Conservation (phyloP, 2,888 invertebrate genomes). For the Eristalis arbustorum region DNA sequence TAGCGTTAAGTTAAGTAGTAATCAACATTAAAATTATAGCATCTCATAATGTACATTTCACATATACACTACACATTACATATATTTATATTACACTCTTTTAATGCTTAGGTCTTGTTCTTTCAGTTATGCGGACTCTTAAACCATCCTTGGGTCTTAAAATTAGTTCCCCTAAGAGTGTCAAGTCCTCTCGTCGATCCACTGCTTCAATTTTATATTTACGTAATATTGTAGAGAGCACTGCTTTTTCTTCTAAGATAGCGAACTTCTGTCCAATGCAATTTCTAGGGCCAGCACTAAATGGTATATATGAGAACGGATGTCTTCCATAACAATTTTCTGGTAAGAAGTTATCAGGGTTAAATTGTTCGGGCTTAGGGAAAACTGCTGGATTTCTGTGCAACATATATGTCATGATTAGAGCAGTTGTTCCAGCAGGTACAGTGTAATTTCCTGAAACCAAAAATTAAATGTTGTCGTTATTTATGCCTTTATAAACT, state of each 20-base stretch:
- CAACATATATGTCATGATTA: constrained; percentile 84
- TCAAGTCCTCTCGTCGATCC: constrained; percentile 82
- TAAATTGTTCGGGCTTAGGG: constrained; percentile 85
- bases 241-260: constrained; percentile 82
- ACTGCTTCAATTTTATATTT: constrained; percentile 82
- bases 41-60: neutral
- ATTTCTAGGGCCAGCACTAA: constrained; percentile 86
- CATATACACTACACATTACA: constrained; percentile 6
- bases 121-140: constrained; percentile 80
- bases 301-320: constrained; percentile 85
- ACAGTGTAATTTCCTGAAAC: constrained; percentile 76
- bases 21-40: neutral
- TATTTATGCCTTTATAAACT: neutral
- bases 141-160: constrained; percentile 83
- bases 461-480: neutral
- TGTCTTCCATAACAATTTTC: constrained; percentile 83
- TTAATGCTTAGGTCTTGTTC: constrained; percentile 71
- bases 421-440: constrained; percentile 81
- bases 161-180: constrained; percentile 83
- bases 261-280: constrained; percentile 83
- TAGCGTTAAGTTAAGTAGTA: neutral
- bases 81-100: neutral
- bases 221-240: constrained; percentile 82
- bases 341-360: constrained; percentile 87
- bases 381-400: constrained; percentile 85